Evolutionary conservation across 2,113 vertebrate species (phyloP).

Genomic region (Triplophysa dalaica): DNA sequence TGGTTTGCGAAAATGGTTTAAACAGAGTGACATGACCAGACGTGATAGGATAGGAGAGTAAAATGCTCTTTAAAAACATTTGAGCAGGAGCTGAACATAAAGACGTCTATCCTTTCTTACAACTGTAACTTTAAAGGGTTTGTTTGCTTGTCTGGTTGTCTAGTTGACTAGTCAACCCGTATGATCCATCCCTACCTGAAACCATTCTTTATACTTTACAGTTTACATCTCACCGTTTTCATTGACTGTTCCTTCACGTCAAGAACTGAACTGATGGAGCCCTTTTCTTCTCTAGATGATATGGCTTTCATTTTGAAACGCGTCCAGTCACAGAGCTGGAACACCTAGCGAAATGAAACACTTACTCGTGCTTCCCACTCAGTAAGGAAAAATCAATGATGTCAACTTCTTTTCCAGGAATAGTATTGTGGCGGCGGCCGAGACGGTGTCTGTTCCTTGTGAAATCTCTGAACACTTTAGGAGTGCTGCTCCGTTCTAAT

Average conservation of each 20-base stretch:
- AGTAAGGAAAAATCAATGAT: constrained; percentile 40
- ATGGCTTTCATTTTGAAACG: constrained; percentile 46
- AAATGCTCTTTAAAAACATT: too few relatives aligned
- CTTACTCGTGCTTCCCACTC: constrained; percentile 18
- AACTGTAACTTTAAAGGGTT: too few relatives aligned
- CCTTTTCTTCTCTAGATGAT: background rate
- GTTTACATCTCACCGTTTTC: background rate
- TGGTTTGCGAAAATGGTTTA: background rate
- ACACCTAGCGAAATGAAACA: constrained; percentile 42
- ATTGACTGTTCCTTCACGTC: background rate
- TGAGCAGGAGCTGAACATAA: too few relatives aligned
- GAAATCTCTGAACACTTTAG: constrained; percentile 42
- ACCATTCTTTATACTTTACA: background rate
- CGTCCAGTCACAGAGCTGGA: constrained; percentile 31
- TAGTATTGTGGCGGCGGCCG: constrained; percentile 28
- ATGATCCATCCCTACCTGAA: too few relatives aligned
- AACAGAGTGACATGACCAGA: background rate
- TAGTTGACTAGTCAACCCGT: too few relatives aligned
- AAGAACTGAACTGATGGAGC: background rate
- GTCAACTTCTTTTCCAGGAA: constrained; percentile 49
- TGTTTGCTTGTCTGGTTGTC: too few relatives aligned
- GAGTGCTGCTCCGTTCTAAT: constrained; percentile 17
- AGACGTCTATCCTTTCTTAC: too few relatives aligned
- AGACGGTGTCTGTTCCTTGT: constrained; percentile 35
- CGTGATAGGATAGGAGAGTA: too few relatives aligned